Base-by-base conservation (phyloP, 2,888 invertebrate species). In the Leuctra nigra region DNA sequence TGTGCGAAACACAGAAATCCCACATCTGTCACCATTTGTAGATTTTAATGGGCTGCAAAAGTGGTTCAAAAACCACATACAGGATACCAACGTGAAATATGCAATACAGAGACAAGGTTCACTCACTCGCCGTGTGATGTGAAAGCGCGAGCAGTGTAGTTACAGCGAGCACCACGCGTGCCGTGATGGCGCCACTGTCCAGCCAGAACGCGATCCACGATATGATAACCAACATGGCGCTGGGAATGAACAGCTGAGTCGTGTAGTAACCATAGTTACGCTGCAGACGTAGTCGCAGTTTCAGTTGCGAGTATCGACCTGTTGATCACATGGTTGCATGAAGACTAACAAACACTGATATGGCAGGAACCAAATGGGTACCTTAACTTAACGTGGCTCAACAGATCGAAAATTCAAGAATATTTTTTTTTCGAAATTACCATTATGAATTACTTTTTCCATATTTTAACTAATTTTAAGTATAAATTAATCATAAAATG, bases 221-320 rank as follows among this genome's bases (percentile, higher is more conserved):
- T 25, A 75, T 73, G 60, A 73, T 72, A 59, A 76, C 72, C 60
- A 77, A 64, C 76, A 76, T 76, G 62, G 72, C 73, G 64, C 77
- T 77, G 4, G 79, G 79, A 60, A 79, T 75, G 69, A 79, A 79
- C 65, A 78, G 74, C 67, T 78, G 78, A 56, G 79, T 75, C 58
- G 79, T 69, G 68, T 79, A 79, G 69, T 77, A 79, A 60, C 75
- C 72, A 68, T 78, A 78, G 65, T 79, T 77, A n/a, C 80, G 70
- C 59, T 74, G 72, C 65, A 80, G 72, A 55, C 71, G 67, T 53
- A 80, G 69, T 59, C 75, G 72, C 61, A 78, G 77, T 59, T 73
- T 71, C 18, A 80, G 70, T 65, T 78, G 79, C 60, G 77, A 77
- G 71, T 78, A 79, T 61, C 72, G 72, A 35, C 77, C 77, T 77